These are phyloP conservation scores for Ips nitidus DNA, from an alignment of 1,140 invertebrate genomes.

Conservation along the genomic window DNA sequence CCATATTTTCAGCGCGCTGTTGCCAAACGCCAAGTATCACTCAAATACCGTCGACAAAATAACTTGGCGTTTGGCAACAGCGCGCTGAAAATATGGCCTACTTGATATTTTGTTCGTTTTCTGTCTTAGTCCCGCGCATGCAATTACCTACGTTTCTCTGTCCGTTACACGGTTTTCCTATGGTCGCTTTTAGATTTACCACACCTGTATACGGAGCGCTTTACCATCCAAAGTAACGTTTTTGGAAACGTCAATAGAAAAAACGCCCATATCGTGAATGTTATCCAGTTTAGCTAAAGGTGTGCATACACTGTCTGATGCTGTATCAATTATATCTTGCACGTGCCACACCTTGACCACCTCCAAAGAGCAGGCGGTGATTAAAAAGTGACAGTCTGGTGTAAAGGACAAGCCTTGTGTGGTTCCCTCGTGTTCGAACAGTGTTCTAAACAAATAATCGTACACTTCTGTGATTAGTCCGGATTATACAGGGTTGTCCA, in stretches of 20 bases:
- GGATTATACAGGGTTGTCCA: background rate
- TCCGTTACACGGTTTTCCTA: too few species aligned
- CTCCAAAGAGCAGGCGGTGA: conserved; percentile 68
- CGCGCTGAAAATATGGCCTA: too few species aligned
- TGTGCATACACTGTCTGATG: conserved; percentile 47
- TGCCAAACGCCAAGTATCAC: too few species aligned
- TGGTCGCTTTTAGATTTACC: too few species aligned
- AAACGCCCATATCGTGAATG: conserved; percentile 75
- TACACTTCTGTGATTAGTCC: background rate
- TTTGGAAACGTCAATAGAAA: conserved; percentile 65
- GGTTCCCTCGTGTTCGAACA: conserved; percentile 68
- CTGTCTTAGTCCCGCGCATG: too few species aligned
- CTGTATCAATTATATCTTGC: conserved; percentile 53
- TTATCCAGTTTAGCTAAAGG: conserved; percentile 58
- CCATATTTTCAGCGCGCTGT: too few species aligned
- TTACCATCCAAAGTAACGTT: conserved; percentile 49
- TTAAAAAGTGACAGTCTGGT: conserved; percentile 65
- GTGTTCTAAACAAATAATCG: conserved; percentile 53
- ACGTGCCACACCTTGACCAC: conserved; percentile 68
- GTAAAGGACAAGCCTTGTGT: conserved; percentile 65
- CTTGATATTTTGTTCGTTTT: too few species aligned
- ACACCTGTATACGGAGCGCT: background rate
- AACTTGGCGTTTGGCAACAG: too few species aligned
- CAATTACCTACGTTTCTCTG: too few species aligned
- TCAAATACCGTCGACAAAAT: too few species aligned